Evolutionary conservation across 2,888 invertebrate genomes (phyloP).

Genomic region (Mythimna albipuncta): DNA sequence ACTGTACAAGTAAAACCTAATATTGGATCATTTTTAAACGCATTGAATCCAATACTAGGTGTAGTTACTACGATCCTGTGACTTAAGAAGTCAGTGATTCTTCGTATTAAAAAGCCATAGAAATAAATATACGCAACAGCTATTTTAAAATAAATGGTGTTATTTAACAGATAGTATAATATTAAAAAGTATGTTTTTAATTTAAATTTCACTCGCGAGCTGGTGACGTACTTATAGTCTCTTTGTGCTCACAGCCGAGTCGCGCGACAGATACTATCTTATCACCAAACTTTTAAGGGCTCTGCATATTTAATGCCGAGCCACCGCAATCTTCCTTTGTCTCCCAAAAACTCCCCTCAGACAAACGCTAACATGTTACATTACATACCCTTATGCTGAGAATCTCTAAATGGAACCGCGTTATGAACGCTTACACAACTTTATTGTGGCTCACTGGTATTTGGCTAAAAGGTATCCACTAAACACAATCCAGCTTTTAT

Average conservation of each 20-base stretch:
- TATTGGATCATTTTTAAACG: too few relatives aligned
- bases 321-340: conserved; percentile 48
- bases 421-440: conserved; percentile 35
- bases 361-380: conserved; percentile 37
- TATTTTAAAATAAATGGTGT: too few relatives aligned
- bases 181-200: too few relatives aligned
- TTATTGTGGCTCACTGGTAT: conserved; percentile 37
- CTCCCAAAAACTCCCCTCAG: conserved; percentile 37
- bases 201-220: conserved; percentile 4
- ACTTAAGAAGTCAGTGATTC: too few relatives aligned
- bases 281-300: conserved; percentile 54
- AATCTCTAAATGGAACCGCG: conserved; percentile 40
- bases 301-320: conserved; percentile 51
- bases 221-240: conserved; percentile 34
- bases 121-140: too few relatives aligned
- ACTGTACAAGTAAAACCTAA: background rate
- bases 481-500: conserved; percentile 5
- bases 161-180: too few relatives aligned
- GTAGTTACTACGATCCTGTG: too few relatives aligned
- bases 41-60: too few relatives aligned
- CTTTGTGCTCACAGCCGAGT: conserved; percentile 5
- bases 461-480: conserved; percentile 12
- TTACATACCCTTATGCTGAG: conserved; percentile 27
- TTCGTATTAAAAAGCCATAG: too few relatives aligned
- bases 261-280: conserved; percentile 19